Percentiles rank a stretch among this genome's conserved stretches.
These are phyloP conservation scores for Caenorhabditis remanei DNA, from an alignment of 1,140 invertebrate species.

Conservation along the genomic window DNA sequence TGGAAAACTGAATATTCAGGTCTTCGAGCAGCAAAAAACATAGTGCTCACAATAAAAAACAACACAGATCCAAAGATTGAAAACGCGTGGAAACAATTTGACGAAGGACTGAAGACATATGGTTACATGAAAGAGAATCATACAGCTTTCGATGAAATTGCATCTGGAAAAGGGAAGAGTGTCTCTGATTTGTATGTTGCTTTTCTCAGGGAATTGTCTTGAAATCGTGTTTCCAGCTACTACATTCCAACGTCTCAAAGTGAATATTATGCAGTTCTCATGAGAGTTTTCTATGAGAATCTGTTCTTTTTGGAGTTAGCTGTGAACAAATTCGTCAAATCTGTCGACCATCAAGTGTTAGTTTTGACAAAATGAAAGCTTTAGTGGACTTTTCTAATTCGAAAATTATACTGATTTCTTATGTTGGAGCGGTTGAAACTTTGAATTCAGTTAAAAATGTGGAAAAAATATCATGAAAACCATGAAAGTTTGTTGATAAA, in stretches of 20 bases:
- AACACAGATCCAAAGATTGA: background rate
- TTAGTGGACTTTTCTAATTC: background rate
- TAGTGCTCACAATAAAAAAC: background rate
- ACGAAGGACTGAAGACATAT: background rate
- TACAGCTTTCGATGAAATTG: background rate
- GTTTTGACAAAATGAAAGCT: background rate
- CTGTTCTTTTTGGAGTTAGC: background rate
- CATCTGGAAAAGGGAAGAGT: background rate
- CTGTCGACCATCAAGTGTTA: slow-evolving; percentile 19
- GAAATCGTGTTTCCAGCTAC: background rate
- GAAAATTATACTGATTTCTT: no score
- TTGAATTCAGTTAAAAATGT: no score
- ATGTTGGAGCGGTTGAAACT: no score
- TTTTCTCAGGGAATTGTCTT: background rate
- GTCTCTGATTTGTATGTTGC: slow-evolving; percentile 12
- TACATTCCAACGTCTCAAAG: slow-evolving; percentile 30
- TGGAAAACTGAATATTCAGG: background rate
- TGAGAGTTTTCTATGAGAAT: slow-evolving; percentile 26
- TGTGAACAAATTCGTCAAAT: background rate
- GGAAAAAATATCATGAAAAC: no score
- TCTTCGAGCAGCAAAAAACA: background rate
- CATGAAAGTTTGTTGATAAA: no score
- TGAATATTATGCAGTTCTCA: background rate
- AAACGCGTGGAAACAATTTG: background rate
- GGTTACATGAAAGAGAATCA: background rate